Conservation (phyloP, 2,113 vertebrate species). For the Oncorhynchus nerka region DNA sequence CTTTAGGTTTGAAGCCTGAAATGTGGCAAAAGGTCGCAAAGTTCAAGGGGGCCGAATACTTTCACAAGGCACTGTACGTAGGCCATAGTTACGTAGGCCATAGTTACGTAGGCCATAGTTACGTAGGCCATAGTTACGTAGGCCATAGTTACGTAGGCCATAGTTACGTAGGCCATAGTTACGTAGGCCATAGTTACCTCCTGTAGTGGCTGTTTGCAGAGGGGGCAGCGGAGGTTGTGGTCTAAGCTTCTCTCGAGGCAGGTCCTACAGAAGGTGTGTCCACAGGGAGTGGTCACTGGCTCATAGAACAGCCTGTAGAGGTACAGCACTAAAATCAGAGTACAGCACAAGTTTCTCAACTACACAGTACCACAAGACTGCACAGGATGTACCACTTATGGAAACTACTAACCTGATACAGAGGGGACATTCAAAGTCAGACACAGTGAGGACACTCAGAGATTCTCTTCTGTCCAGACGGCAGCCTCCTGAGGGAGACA, state of each 20-base stretch:
- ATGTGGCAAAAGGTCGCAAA: no score
- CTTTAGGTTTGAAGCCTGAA: no score
- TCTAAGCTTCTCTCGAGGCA: constrained; percentile 89
- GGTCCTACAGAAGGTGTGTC: constrained; percentile 90
- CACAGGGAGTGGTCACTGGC: constrained; percentile 87
- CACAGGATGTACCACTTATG: no score
- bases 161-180: no score
- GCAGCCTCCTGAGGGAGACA: constrained; percentile 41
- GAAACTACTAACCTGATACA: constrained; percentile 81
- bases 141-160: no score
- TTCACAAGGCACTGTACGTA: no score
- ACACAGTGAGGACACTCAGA: constrained; percentile 70
- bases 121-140: no score
- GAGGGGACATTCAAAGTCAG: constrained; percentile 88
- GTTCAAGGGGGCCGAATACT: no score
- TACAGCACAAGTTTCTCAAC: no score
- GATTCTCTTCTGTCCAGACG: constrained; percentile 36
- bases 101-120: no score
- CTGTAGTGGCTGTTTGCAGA: constrained; percentile 87
- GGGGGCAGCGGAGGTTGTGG: constrained; percentile 86
- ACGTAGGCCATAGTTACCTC: neutral
- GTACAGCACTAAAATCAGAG: neutral
- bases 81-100: no score
- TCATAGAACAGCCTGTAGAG: constrained; percentile 81
- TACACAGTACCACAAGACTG: no score